Base-by-base conservation (phyloP, 2,797 vertebrate genomes). In the Perodicticus potto region DNA sequence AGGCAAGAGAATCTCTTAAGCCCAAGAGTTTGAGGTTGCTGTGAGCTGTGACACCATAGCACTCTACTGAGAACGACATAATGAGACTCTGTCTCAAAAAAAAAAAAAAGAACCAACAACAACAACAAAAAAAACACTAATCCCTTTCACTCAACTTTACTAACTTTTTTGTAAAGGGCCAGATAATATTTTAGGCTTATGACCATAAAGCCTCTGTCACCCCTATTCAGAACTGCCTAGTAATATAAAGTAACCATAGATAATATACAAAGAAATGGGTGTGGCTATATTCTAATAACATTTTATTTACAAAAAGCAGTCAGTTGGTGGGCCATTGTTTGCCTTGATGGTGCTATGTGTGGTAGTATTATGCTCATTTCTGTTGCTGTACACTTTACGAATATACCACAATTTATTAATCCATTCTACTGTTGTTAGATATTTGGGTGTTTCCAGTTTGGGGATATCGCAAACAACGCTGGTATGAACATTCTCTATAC, bases 351-450 rank as follows among this genome's bases (percentile, higher is more conserved):
- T 37, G n/a, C 7, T 63, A 3, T 74, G 32, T 63, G 12, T 2
- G 74, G n/a, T 7, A 86, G 25, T 61, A 29, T 4, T 16, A 7
- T 23, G 27, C 37, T 88, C 76, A 84, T 16, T 63, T 88, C 7
- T 91, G 45, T 55, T 67, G 53, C 12, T 73, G 59, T 37, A 72
- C 65, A 45, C 59, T 88, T 97, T 93, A 93, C 55, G 32, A 72
- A 57, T 61, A 90, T 2, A 55, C 3, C 12, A 67, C 2, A 83
- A 76, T 63, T 91, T 80, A 88, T 72, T 89, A 86, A 69, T 83
- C 73, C 69, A 85, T 61, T 76, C 59, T 34, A 57, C 22, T 88
- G 20, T 20, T 23, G 13, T 49, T 73, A 89, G 69, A 72, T 27
- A 53, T 45, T 40, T 70, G 43, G 20, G 34, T 43, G 16, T 29